Conservation (phyloP, 37 sponge, comb jelly and placozoan genomes). For the Diacarnus erythraeanus region DNA sequence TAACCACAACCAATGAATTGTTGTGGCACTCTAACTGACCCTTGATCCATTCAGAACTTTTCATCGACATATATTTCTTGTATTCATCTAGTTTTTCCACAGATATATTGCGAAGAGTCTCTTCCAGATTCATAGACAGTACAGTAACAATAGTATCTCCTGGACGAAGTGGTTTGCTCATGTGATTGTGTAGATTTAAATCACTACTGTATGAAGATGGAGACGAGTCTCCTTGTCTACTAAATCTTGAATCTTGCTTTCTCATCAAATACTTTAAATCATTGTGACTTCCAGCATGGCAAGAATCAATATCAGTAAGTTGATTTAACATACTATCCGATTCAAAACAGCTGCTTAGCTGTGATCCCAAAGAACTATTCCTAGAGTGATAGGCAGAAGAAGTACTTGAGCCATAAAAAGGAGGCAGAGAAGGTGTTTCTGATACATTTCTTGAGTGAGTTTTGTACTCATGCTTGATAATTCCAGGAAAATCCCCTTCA, state of each 20-base stretch:
- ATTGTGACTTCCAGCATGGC: slow-evolving; percentile 27
- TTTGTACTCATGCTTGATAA: not conserved
- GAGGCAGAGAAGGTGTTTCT: slow-evolving; percentile 72
- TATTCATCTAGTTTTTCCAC: slow-evolving; percentile 26
- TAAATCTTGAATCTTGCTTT: slow-evolving; percentile 29
- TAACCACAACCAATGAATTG: slow-evolving; percentile 53
- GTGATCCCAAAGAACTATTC: slow-evolving; percentile 59
- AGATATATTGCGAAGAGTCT: slow-evolving; percentile 25
- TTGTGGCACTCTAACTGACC: slow-evolving; percentile 29
- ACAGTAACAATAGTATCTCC: not conserved
- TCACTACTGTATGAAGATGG: slow-evolving; percentile 37
- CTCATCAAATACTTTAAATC: slow-evolving; percentile 38
- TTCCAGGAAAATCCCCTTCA: slow-evolving; percentile 17
- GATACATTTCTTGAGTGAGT: slow-evolving; percentile 59
- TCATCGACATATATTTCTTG: slow-evolving; percentile 40
- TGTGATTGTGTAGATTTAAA: slow-evolving; percentile 29
- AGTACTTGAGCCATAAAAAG: slow-evolving; percentile 42
- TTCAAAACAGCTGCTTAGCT: slow-evolving; percentile 66
- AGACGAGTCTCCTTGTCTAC: slow-evolving; percentile 12
- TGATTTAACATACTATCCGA: slow-evolving; percentile 57
- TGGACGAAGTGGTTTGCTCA: slow-evolving; percentile 19
- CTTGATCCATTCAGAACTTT: slow-evolving; percentile 88
- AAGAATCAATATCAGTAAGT: slow-evolving; percentile 44
- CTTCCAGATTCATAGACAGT: slow-evolving; percentile 45
- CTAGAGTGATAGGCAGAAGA: slow-evolving; percentile 68